Conservation (phyloP, 1,140 invertebrate species). For the Nixonia krombeini region DNA sequence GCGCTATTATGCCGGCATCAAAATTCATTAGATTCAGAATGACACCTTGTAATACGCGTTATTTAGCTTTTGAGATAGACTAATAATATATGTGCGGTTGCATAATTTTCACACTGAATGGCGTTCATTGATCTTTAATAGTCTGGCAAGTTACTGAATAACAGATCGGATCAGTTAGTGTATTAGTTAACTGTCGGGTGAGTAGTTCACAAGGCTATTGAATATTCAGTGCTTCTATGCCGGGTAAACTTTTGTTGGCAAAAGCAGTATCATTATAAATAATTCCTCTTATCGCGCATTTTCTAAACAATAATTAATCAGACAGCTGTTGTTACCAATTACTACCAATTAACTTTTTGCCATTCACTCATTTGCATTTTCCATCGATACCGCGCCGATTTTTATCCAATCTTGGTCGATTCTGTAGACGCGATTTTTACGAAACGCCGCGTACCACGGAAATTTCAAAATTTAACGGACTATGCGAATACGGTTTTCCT, state of each 20-base stretch:
- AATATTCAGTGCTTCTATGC: constrained; percentile 50
- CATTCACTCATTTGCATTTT: constrained; percentile 21
- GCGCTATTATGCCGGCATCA: constrained; percentile 7
- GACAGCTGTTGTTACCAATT: constrained; percentile 24
- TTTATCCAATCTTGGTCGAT: too few relatives aligned
- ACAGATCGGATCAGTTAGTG: constrained; percentile 54
- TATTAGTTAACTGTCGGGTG: constrained; percentile 53
- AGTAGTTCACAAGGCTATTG: constrained; percentile 53
- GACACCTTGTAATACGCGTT: constrained; percentile 50
- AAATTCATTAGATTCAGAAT: constrained; percentile 47
- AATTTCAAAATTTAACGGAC: too few relatives aligned
- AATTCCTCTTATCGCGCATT: constrained; percentile 40
- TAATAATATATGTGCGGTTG: constrained; percentile 53
- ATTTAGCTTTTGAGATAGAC: constrained; percentile 48
- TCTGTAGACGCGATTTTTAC: too few relatives aligned
- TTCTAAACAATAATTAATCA: constrained; percentile 42
- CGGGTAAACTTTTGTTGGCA: constrained; percentile 48
- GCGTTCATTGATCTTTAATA: constrained; percentile 55
- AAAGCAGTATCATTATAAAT: constrained; percentile 50
- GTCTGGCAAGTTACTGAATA: constrained; percentile 54
- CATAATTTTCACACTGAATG: constrained; percentile 54
- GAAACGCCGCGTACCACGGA: too few relatives aligned
- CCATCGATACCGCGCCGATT: too few relatives aligned
- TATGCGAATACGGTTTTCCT: too few relatives aligned
- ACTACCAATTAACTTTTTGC: constrained; percentile 21